A percentile compares a stretch with the other conserved stretches of the same genome.
Evolutionary conservation across 2,888 invertebrate genomes (phyloP).

Genomic region (Allygus modestus): DNA sequence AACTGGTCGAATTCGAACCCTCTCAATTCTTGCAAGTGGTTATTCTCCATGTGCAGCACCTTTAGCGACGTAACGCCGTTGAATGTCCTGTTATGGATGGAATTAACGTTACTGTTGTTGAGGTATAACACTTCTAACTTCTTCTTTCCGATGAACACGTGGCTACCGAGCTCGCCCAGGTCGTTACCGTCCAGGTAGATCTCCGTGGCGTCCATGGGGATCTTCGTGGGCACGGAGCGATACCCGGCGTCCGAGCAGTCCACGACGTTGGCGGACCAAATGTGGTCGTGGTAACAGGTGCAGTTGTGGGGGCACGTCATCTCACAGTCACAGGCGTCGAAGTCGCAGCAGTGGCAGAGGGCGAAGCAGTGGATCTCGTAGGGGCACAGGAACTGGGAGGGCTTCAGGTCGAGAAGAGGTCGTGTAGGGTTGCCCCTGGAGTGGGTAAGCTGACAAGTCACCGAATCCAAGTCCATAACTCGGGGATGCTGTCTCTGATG

Average conservation of each 20-base stretch:
- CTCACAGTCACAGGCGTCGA: slow-evolving; percentile 97
- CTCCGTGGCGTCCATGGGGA: slow-evolving; percentile 97
- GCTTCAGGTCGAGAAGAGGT: slow-evolving; percentile 86
- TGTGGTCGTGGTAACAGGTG: slow-evolving; percentile 95
- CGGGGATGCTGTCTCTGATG: slow-evolving; percentile 88
- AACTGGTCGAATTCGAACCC: slow-evolving; percentile 92
- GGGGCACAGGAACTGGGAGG: slow-evolving; percentile 93
- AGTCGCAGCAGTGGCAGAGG: slow-evolving; percentile 96
- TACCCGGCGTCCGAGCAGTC: slow-evolving; percentile 91
- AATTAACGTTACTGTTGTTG: slow-evolving; percentile 90
- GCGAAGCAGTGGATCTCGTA: slow-evolving; percentile 97
- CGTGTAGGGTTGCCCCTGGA: slow-evolving; percentile 81
- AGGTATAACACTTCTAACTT: slow-evolving; percentile 92
- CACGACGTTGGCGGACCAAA: slow-evolving; percentile 95
- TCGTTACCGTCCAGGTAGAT: slow-evolving; percentile 95
- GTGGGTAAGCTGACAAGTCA: slow-evolving; percentile 92
- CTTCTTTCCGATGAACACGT: slow-evolving; percentile 93
- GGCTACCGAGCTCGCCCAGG: slow-evolving; percentile 88
- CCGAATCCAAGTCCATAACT: slow-evolving; percentile 92
- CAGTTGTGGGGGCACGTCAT: slow-evolving; percentile 97
- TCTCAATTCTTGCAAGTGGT: slow-evolving; percentile 86
- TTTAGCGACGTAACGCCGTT: slow-evolving; percentile 89
- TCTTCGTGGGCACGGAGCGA: slow-evolving; percentile 87
- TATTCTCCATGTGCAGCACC: slow-evolving; percentile 90
- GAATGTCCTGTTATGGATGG: slow-evolving; percentile 93